Base-by-base conservation (phyloP, 1,140 invertebrate species). In the Pachyrhynchus sulphureomaculatus region DNA sequence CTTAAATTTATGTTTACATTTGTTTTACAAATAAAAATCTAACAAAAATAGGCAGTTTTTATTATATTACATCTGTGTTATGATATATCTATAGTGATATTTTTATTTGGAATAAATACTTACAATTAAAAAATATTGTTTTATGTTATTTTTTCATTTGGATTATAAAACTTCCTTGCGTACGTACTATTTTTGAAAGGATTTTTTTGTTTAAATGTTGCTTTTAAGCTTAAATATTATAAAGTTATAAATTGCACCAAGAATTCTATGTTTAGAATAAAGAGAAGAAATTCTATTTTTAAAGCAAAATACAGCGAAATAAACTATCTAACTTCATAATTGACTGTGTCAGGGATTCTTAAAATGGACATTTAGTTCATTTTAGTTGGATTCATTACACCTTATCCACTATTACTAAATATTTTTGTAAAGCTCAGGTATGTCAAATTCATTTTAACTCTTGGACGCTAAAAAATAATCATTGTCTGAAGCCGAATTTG, bases 261-360 rank as follows among this genome's bases (percentile, higher is more conserved):
- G n/a, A 56, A n/a, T 13, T 13, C 18, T 32, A 29, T 4, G 0
- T 26, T 32, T 54, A 13, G 20, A 13, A 39, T 21, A 37, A 47
- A 13, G 18, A 37, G 32, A 49, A 49, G 32, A 9, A 29, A 17
- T 15, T 23, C 3, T 33, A 17, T 21, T 21, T 18, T 37, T 37
- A 53, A 24, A 26, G 17, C 21, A 42, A 55, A 53, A n/a, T 53
- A 53, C 51, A 53, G 51, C 51, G 13, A 56, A 32, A 44, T 29
- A 44, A 44, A 39, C 53, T 56, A 56, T 56, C 53, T 56, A 60
- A 51, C 9, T 53, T 62, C 29, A 17, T 62, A 62, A 62, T 62
- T 62, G 59, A 62, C 59, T 62, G 49, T 47, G 59, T 62, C 59
- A 54, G 59, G 59, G 59, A 52, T 37, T 49, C 33, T 23, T 56